Base-by-base conservation (phyloP, 2,888 invertebrate genomes). In the Ecdyonurus torrentis region DNA sequence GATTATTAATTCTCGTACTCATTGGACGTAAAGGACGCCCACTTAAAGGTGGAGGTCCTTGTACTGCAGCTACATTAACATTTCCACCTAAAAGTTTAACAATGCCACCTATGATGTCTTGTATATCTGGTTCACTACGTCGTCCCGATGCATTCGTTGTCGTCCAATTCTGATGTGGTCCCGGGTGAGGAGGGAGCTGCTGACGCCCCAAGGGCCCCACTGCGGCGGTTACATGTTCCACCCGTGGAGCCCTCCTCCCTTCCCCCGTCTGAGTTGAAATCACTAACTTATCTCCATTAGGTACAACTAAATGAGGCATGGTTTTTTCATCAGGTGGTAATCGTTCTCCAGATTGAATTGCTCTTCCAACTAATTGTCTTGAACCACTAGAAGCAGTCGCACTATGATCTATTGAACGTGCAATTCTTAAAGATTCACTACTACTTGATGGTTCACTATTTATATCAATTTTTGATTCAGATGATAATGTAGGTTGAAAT, bases 71-170 rank as follows among this genome's bases (percentile, higher is more conserved):
- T 3, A 91, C 89, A 69, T 91, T 91, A 0, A 91, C 91, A 69
- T 92, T 91, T 1, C 92, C 92, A 67, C 93, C 91, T 1, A 93
- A 76, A 15, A 93, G 74, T 72, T 92, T 91, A 0, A 92, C 91
- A 60, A 93, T 87, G 7, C 92, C 92, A 60, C 71, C 71, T 50
- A 93, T 90, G 25, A 93, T 91, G 70, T 93, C 91, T 73, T 92
- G 91, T 64, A 93, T 91, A 71, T 91, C 91, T 52, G 86, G 70
- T 53, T 67, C 63, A 20, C 37, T 65, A 58, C 65, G 64, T 62
- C 63, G 65, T 63, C 52, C 55, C 52, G 65, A 64, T 64, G 65
- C 67, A 63, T 65, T 65, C 64, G 62, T 52, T 18, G 59, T 61
- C 37, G 66, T 64, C 55, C 63, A 55, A 25, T 61, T 37, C 23